phyloP scores from a whole-genome alignment of 2,797 vertebrate genomes.

The Anguilla pacifica region DNA sequence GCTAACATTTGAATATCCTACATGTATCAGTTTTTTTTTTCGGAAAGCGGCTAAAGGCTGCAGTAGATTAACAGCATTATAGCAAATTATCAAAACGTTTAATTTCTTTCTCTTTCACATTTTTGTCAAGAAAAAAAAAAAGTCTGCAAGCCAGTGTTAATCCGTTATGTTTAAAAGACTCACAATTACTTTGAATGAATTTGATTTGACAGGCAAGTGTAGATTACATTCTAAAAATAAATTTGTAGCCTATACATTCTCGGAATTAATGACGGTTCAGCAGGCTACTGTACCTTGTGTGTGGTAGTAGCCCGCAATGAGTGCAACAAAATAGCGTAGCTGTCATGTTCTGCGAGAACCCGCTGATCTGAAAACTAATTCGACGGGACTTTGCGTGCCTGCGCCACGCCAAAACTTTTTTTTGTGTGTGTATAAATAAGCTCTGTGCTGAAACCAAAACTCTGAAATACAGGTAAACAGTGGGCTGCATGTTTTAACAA shows the following conservation, averaged over 20 bases:
- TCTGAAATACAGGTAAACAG: not conserved
- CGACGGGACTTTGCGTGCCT: not conserved
- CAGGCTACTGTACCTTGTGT: no score
- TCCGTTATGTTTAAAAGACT: not conserved
- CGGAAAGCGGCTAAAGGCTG: not conserved
- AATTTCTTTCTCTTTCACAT: not conserved
- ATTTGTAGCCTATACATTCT: no score
- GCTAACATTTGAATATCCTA: not conserved
- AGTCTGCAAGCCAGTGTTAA: not conserved
- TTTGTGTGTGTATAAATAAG: not conserved
- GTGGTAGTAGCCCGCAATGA: no score
- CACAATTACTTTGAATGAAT: not conserved
- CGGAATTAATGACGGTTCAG: no score
- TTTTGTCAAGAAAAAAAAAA: not conserved
- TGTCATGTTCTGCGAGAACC: not conserved
- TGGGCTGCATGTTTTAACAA: not conserved
- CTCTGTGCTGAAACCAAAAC: not conserved
- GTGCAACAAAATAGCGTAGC: no score
- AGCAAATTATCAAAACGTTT: not conserved
- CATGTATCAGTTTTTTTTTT: not conserved
- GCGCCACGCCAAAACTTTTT: no score
- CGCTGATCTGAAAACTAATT: not conserved
- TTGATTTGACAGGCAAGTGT: not conserved
- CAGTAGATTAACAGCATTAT: not conserved
- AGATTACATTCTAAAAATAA: no score